Percentiles rank a stretch among this genome's conserved stretches.
phyloP scores from a whole-genome alignment of 1,140 invertebrate species.

The Hirudo medicinalis region DNA sequence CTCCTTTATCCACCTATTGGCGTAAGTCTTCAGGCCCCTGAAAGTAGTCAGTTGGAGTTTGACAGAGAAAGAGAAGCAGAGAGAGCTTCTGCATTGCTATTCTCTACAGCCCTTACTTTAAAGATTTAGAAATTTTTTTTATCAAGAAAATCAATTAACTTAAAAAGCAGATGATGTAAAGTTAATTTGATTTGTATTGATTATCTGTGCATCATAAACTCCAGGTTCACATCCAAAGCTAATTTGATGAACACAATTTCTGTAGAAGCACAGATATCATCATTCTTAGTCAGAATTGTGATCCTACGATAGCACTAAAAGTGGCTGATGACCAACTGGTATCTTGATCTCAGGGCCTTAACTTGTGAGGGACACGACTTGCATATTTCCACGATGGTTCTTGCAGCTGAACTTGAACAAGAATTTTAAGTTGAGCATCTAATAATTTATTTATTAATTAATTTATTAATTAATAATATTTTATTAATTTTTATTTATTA shows the following conservation, averaged over 20 bases:
- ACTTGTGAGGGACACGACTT: neutral
- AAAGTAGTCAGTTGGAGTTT: neutral
- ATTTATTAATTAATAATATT: too few species aligned
- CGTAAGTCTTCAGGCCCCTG: neutral
- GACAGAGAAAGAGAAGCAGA: neutral
- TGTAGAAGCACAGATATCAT: too few species aligned
- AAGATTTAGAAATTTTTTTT: conserved; percentile 5
- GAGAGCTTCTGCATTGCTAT: neutral
- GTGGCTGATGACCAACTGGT: neutral
- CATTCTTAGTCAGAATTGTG: too few species aligned
- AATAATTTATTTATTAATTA: too few species aligned
- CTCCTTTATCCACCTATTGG: neutral
- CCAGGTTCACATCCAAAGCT: too few species aligned
- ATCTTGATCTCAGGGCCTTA: neutral
- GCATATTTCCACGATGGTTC: conserved; percentile 6
- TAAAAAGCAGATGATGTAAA: too few species aligned
- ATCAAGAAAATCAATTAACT: too few species aligned
- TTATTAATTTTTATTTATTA: too few species aligned
- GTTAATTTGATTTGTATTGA: too few species aligned
- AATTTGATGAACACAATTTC: too few species aligned
- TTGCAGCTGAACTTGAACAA: neutral
- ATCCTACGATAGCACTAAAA: too few species aligned
- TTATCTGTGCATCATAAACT: too few species aligned
- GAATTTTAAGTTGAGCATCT: neutral
- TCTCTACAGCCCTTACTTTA: neutral